Evolutionary conservation across 1,140 invertebrate genomes (phyloP), one percentile per base, ranked within the genome.

Genomic region (Coenobita brevimanus): DNA sequence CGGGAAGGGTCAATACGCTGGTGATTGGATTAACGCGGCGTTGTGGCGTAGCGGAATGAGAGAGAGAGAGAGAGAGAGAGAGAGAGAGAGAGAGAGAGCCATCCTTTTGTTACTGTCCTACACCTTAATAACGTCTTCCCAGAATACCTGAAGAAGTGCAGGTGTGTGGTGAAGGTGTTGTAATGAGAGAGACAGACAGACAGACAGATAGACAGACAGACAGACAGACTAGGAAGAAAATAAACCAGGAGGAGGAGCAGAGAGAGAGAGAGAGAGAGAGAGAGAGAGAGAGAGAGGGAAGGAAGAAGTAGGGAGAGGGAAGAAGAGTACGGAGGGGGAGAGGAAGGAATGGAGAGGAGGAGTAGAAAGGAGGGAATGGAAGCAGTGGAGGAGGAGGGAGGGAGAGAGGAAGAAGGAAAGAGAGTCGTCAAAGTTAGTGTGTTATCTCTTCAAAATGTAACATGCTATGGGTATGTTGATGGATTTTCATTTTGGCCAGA

Each of bases 321-420:
- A 67, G 64, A 24, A 8, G 21, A n/a, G 21, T 4, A 24, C 4
- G n/a, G 6, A 67, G n/a, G 64, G n/a, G 30, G 30, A n/a, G n/a
- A n/a, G 57, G 62, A 82, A 46, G 57, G 60, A 57, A 57, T 38
- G 27, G 78, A 41, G 50, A 38, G 15, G 21, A 24, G 30, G n/a
- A n/a, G 8, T 4, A 24, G 64, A 24, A 67, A 24, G n/a, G 64
- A 67, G 30, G n/a, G 8, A n/a, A 24, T 8, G n/a, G 64, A 33
- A 57, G 43, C 46, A 67, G 80, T 69, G 80, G 80, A 67, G 30
- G 78, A 41, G 50, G 33, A 8, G 36, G 27, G 41, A 24, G 1
- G 71, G 67, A 50, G 38, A 43, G 21, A 41, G 30, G n/a, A 76
- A n/a, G 27, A 41, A 43, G 43, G 46, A 69, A 33, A 76, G 85